A percentile compares a stretch with the other conserved stretches of the same genome.
Conservation (phyloP, 2,113 vertebrate genomes). For the Psephotus haematonotus region DNA sequence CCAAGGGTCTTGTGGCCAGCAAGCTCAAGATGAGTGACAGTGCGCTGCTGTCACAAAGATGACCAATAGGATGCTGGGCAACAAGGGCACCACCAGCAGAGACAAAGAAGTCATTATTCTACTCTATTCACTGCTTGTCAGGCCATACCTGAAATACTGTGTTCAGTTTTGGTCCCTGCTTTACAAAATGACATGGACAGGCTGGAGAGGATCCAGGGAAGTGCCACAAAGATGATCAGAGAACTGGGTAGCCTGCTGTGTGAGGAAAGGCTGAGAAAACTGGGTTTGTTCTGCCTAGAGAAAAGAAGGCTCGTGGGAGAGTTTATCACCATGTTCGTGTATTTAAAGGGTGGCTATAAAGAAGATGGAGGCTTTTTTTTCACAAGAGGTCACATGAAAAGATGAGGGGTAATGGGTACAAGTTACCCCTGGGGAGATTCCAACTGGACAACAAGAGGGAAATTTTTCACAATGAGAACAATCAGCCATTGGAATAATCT, state of each 20-base stretch:
- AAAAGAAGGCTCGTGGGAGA: not conserved
- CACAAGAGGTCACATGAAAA: not conserved
- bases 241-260: not conserved
- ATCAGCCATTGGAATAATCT: not conserved
- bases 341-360: not conserved
- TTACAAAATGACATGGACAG: not conserved
- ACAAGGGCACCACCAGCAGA: not conserved
- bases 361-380: not conserved
- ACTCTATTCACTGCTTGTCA: not conserved
- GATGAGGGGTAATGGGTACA: not conserved
- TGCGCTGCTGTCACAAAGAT: not conserved
- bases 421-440: not conserved
- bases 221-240: not conserved
- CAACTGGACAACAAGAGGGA: not conserved
- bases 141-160: not conserved
- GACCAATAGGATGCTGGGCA: not conserved
- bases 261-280: not conserved
- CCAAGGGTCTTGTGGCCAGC: not conserved
- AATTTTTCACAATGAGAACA: not conserved
- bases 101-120: not conserved
- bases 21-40: not conserved
- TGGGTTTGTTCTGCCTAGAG: not conserved
- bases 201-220: not conserved
- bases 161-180: not conserved
- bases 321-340: not conserved